Evolutionary conservation across 1,140 invertebrate species (phyloP).

Genomic region (Oryctes rhinoceros): DNA sequence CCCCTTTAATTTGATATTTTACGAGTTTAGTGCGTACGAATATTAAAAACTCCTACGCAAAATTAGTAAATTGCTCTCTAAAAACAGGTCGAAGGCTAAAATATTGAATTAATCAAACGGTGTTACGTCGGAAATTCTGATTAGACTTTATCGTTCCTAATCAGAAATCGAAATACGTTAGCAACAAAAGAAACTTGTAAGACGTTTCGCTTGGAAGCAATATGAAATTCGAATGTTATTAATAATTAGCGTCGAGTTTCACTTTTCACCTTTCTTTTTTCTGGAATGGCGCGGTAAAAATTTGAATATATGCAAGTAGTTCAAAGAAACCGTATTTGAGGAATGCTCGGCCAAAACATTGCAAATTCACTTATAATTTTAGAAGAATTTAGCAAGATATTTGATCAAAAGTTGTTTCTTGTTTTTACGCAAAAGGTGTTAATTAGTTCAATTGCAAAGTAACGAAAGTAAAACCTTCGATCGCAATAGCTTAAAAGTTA

Average conservation of each 20-base stretch:
- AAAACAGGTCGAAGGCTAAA: not conserved
- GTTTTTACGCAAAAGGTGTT: too few species aligned
- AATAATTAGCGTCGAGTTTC: not conserved
- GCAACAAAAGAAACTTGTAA: not conserved
- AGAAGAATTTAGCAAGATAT: too few species aligned
- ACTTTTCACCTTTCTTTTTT: not conserved
- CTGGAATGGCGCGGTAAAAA: not conserved
- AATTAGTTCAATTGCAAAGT: too few species aligned
- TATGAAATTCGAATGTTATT: not conserved
- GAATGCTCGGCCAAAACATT: too few species aligned
- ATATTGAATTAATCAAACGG: not conserved
- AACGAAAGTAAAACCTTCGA: too few species aligned
- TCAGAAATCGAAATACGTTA: not conserved
- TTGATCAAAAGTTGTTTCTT: too few species aligned
- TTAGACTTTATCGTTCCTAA: not conserved
- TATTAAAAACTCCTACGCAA: not conserved
- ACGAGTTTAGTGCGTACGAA: not conserved
- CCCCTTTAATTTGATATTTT: not conserved
- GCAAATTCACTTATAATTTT: too few species aligned
- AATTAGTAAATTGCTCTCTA: not conserved
- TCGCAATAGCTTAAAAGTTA: too few species aligned
- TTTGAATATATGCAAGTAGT: not conserved
- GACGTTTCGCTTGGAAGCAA: too few species aligned
- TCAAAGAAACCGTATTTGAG: too few species aligned
- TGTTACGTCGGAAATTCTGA: not conserved